These are phyloP conservation scores for Tanypteryx hageni DNA, from an alignment of 2,888 invertebrate species.

Conservation along the genomic window DNA sequence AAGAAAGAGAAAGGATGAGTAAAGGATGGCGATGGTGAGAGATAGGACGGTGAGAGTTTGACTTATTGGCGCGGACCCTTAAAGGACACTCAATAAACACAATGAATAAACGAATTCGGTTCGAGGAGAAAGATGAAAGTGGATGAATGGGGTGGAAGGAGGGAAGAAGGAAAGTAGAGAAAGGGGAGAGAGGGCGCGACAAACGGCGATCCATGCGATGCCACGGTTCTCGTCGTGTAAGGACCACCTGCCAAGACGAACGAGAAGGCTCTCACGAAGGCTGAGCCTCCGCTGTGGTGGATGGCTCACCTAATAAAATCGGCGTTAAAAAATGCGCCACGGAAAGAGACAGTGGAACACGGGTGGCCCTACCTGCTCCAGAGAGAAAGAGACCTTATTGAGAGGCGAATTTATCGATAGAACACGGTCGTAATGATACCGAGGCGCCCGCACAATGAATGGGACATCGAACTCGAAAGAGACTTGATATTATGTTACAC, in stretches of 20 bases:
- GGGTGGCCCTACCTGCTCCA: not conserved
- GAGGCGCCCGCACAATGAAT: not conserved
- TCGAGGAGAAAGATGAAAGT: not conserved
- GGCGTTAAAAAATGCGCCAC: not conserved
- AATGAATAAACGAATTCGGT: not conserved
- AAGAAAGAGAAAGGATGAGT: not conserved
- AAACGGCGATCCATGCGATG: not conserved
- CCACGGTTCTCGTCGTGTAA: not conserved
- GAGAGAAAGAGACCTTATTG: not conserved
- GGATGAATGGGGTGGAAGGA: not conserved
- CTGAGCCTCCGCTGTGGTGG: not conserved
- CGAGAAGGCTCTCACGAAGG: not conserved
- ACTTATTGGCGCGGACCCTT: not conserved
- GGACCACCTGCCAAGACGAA: not conserved
- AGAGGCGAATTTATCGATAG: not conserved
- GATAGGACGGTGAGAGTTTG: not conserved
- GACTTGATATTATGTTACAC: not conserved
- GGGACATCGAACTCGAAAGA: not conserved
- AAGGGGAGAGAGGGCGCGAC: not conserved
- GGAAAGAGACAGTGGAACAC: not conserved
- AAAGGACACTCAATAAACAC: not conserved
- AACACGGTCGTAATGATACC: not conserved
- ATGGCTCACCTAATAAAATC: not conserved
- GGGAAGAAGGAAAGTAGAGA: not conserved
- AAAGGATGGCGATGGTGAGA: not conserved